phyloP scores from a whole-genome alignment of 2,113 vertebrate species.

The Micronycteris hirsuta region DNA sequence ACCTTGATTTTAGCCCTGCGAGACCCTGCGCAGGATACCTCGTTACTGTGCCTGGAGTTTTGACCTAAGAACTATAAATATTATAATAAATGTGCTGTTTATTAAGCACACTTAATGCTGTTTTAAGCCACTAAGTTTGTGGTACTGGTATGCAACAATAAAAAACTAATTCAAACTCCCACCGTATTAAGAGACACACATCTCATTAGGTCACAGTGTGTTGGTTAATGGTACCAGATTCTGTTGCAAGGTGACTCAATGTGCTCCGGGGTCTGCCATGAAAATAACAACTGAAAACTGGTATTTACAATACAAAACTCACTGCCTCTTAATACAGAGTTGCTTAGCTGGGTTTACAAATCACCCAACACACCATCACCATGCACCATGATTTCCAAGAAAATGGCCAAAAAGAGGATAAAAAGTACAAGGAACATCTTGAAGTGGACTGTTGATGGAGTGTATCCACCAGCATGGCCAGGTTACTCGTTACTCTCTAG shows the following conservation, averaged over 20 bases:
- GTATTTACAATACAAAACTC: background rate
- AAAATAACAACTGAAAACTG: background rate
- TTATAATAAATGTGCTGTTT: background rate
- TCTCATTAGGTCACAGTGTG: background rate
- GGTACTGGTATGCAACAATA: background rate
- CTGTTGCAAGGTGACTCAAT: background rate
- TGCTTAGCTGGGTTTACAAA: background rate
- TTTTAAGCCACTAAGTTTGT: background rate
- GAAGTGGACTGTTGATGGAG: background rate
- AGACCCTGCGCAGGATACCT: background rate
- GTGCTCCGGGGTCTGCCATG: background rate
- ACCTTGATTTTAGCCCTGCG: background rate
- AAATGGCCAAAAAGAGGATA: background rate
- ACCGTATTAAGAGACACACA: background rate
- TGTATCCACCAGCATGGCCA: background rate
- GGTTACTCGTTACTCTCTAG: background rate
- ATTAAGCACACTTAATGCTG: no score
- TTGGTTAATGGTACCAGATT: background rate
- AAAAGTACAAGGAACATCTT: background rate
- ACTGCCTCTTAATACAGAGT: background rate
- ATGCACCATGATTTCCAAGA: background rate
- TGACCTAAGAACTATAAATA: background rate
- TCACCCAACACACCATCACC: background rate
- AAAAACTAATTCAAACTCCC: background rate
- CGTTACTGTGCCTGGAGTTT: background rate